Evolutionary conservation across 92 coral and sea anemone species (phyloP), one percentile per base, ranked within the genome.

Genomic region (Palythoa caribaeorum): DNA sequence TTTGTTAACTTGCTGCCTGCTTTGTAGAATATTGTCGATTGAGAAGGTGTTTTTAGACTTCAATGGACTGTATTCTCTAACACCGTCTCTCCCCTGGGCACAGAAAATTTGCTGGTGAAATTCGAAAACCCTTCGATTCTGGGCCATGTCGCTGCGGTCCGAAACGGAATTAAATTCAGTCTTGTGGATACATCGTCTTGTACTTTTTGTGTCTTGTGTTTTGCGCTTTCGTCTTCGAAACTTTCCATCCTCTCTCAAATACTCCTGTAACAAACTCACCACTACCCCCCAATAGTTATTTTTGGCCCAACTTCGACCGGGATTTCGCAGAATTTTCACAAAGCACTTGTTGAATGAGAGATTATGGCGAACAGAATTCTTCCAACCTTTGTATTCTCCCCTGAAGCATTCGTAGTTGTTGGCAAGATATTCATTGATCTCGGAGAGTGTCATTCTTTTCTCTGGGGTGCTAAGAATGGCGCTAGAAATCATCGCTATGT

Each of bases 361-460:
- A 80, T 89, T 89, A 83, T 89, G 92, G 51, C 92, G 81, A 2
- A 89, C 92, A 71, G 92, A 89, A 78, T 89, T 89, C 36, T 84
- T 81, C 92, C 92, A 89, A 7, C 92, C 92, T 65, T 89, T 79
- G 83, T 89, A 89, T n/a, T 87, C 55, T 7, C 92, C 92, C 84
- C 80, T 88, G 76, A 89, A 89, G 69, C 86, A 89, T n/a, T 63
- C 80, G 89, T 89, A 89, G 86, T 89, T 87, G 21, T 89, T 51
- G 52, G 69, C 52, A 48, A 89, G 92, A 73, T 89, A 84, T 48
- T 89, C 92, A 79, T 89, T 89, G 80, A 89, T 89, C 76, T 89
- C 92, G 5, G 92, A 89, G 44, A 89, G 73, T 3, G 92, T 89
- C 50, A 89, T 87, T n/a, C 92, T 84, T 76, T 84, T 89, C 78